These are phyloP conservation scores for Apostichopus californicus DNA, from an alignment of 35 echinoderm and acorn worm genomes.

Conservation along the genomic window DNA sequence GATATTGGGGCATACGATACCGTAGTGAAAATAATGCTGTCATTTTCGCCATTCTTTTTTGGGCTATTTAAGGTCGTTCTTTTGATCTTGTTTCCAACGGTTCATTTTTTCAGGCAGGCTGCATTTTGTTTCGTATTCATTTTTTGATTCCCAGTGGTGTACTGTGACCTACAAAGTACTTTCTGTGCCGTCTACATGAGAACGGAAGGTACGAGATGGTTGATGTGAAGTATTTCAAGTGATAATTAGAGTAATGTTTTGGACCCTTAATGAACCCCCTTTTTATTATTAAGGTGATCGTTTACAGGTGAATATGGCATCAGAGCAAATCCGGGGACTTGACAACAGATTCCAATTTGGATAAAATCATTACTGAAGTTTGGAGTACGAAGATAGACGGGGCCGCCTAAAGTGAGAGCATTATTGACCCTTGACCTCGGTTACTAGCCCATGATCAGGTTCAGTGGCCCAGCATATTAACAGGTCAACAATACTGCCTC, in stretches of 20 bases:
- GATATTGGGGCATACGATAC: neutral
- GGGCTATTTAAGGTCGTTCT: neutral
- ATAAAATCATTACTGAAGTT: too few species aligned
- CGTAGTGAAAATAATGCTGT: neutral
- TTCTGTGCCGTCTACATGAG: neutral
- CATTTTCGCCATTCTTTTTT: neutral
- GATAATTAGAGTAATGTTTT: neutral
- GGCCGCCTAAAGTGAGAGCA: too few species aligned
- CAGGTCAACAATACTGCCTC: too few species aligned
- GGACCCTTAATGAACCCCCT: neutral
- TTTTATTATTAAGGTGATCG: neutral
- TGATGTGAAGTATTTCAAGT: neutral
- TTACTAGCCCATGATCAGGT: too few species aligned
- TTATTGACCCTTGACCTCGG: too few species aligned
- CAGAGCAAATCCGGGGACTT: too few species aligned
- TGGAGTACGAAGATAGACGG: too few species aligned
- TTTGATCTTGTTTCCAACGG: neutral
- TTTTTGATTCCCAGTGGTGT: neutral
- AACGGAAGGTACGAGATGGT: neutral
- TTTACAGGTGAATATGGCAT: neutral
- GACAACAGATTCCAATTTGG: too few species aligned
- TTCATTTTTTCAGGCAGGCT: neutral
- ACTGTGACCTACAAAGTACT: neutral
- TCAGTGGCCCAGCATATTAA: too few species aligned
- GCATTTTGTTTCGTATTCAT: too few species aligned